Evolutionary conservation across 2,797 vertebrate genomes (phyloP).

Genomic region (Acropternis orthonyx): DNA sequence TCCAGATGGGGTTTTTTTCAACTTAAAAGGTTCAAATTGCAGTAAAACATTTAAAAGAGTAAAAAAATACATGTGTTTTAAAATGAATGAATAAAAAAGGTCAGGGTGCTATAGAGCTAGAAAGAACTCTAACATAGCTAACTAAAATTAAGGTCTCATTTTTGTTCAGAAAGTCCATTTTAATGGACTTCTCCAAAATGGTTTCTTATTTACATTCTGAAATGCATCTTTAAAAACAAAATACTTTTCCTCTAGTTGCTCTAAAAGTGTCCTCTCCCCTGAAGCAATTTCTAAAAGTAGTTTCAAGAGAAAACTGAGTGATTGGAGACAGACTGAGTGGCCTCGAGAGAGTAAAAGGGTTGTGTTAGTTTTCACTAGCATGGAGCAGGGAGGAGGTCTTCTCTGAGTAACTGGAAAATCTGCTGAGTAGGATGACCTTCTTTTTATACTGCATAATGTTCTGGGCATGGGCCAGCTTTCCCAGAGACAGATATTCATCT

Average conservation of each 20-base stretch:
- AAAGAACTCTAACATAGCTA: neutral
- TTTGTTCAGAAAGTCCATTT: neutral
- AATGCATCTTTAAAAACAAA: neutral
- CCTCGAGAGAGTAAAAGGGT: neutral
- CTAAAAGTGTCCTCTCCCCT: neutral
- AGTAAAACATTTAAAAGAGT: neutral
- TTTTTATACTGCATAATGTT: neutral
- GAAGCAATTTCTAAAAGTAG: conserved; percentile 20
- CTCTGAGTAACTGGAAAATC: conserved; percentile 16
- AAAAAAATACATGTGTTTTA: neutral
- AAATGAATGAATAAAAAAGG: neutral
- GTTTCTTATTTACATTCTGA: neutral
- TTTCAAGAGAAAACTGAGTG: conserved; percentile 31
- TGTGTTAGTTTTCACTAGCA: neutral
- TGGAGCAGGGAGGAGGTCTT: neutral
- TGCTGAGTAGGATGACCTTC: conserved; percentile 32
- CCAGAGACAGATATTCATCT: neutral
- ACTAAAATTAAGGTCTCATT: neutral
- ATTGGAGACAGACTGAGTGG: neutral
- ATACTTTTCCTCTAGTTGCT: neutral
- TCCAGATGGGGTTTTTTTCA: neutral
- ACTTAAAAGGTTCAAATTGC: neutral
- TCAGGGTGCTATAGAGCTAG: neutral
- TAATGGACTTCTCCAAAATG: neutral
- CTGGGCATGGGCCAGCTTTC: conserved; percentile 9